Evolutionary conservation across 2,888 invertebrate species (phyloP).

Genomic region (Ecdyonurus torrentis): DNA sequence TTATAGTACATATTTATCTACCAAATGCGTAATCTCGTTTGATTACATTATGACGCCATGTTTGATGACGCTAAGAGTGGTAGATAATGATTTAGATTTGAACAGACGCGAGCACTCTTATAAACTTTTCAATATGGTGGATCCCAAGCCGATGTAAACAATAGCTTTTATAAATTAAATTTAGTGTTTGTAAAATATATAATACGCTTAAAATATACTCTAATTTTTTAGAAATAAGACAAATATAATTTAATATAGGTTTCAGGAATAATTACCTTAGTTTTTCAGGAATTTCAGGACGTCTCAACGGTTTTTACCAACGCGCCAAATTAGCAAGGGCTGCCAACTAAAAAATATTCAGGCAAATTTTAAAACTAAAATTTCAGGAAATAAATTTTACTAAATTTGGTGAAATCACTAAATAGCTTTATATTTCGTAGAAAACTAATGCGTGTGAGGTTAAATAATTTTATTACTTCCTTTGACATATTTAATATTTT

Average conservation of each 20-base stretch:
- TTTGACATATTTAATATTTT: no score
- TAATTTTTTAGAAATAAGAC: no score
- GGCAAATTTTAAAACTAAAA: no score
- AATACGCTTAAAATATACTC: no score
- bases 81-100: background rate
- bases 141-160: background rate
- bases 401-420: no score
- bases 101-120: background rate
- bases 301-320: background rate
- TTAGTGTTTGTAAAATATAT: background rate
- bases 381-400: no score
- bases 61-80: background rate
- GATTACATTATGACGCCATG: background rate
- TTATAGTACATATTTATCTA: background rate
- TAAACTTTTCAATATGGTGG: background rate
- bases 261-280: conserved; percentile 1
- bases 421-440: no score
- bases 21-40: background rate
- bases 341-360: background rate
- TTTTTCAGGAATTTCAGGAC: conserved; percentile 1
- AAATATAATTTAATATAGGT: no score
- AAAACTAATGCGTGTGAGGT: no score
- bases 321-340: background rate
- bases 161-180: background rate
- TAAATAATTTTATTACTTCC: no score